Conservation (phyloP, 2,888 invertebrate species). For the Thecocarcelia acutangulata region DNA sequence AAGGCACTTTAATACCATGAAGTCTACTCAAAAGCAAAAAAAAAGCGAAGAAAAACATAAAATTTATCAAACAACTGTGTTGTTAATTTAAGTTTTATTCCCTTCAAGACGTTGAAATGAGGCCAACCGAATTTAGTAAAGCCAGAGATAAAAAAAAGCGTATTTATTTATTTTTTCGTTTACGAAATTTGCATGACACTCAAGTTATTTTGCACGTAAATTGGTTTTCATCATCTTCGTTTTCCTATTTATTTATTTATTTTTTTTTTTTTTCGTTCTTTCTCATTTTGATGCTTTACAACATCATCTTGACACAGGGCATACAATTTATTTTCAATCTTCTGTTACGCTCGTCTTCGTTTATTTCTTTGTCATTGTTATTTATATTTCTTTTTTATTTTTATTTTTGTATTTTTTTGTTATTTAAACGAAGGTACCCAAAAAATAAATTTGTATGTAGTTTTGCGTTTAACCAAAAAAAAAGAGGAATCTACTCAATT, state of each 20-base stretch:
- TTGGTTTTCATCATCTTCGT: conserved; percentile 72
- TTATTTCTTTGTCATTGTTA: conserved; percentile 54
- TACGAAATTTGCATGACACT: conserved; percentile 80
- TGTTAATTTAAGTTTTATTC: conserved; percentile 56
- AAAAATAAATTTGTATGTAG: conserved; percentile 35
- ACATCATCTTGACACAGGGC: conserved; percentile 46
- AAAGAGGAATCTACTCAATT: conserved; percentile 51
- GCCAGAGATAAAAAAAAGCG: background rate
- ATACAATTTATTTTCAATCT: conserved; percentile 64
- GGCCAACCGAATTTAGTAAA: conserved; percentile 52
- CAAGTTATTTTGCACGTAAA: conserved; percentile 81
- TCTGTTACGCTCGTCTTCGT: conserved; percentile 19
- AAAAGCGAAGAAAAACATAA: conserved; percentile 1
- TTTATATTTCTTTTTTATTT: conserved; percentile 26
- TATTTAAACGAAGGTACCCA: conserved; percentile 48
- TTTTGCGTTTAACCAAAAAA: conserved; percentile 40
- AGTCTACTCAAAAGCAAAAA: conserved; percentile 18
- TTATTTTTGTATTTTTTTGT: background rate
- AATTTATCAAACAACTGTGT: conserved; percentile 33
- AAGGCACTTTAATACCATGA: conserved; percentile 41
- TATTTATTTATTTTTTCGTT: conserved; percentile 35
- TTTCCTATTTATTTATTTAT: conserved; percentile 14
- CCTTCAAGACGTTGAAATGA: conserved; percentile 48
- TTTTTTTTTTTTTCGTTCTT: conserved; percentile 1
- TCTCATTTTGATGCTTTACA: conserved; percentile 19